Evolutionary conservation across 1,140 invertebrate species (phyloP), one percentile per base, ranked within the genome.

Genomic region (Euura saliciscinereae): DNA sequence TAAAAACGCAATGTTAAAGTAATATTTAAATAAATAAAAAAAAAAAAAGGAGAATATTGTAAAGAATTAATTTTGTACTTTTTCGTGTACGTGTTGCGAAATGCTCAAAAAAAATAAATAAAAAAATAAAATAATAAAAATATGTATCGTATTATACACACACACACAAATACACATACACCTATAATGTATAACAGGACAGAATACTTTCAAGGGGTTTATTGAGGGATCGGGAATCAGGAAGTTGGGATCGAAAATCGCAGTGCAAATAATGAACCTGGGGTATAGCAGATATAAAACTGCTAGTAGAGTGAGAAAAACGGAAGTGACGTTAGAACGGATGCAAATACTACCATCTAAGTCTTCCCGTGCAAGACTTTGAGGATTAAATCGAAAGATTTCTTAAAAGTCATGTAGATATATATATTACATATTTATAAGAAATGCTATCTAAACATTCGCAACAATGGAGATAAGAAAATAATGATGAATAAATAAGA

Each of bases 1-100:
- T 51, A 65, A 68, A 76, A 71, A 45, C 42, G 51, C 44, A 45
- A 44, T 71, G 71, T 74, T 65, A 77, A 78, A 73, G 76, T 70
- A 79, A 78, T 59, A 59, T 59, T 59, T 4, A 59, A 59, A 6
- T 3, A 59, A 77, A 74, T 73, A 74, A 75, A 72, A 75, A 78
- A 76, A 75, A 75, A 78, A 73, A 79, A 74, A 80, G 78, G 77
- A 10, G 8, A 44, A 11, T 78, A 80, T 80, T 81, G 79, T 86
- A 83, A 85, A 85, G 79, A 84, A 86, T 86, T 85, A 84, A 85
- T 87, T 86, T 87, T 87, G 77, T 84, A 86, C 84, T 82, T 85
- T 80, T 82, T 81, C 79, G 80, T 81, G 81, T 79, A 79, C 76
- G 78, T 28, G 28, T 83, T 78, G 78, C 78, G 77, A 82, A 83